Base-by-base conservation (phyloP, 2,888 invertebrate species). In the Agrotis exclamationis region DNA sequence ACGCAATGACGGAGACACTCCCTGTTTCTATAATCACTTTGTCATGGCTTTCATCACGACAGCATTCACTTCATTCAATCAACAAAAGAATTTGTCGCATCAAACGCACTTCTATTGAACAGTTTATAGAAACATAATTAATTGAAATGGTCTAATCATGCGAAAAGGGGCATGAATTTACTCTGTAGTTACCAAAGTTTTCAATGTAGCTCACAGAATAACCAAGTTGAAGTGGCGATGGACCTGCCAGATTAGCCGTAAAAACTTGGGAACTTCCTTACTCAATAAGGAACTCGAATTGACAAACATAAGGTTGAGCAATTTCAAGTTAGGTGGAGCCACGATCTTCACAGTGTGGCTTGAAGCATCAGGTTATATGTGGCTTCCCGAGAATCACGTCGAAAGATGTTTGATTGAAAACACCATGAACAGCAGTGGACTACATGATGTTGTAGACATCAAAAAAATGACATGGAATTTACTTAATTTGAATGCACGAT, bases 51-150 rank as follows among this genome's bases (percentile, higher is more conserved):
- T 48, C 16, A 57, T 54, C 39, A 58, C 44, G 39, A 0, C 22
- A 64, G n/a, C n/a, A 64, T 64, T 74, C 33, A 57, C 39, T 51
- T 60, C 22, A 74, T 68, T 74, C 24, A 77, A 58, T 62, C 59
- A 68, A 58, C 48, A 45, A 64, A 79, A 68, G 24, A 57, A 56
- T 57, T 73, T 18, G 56, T 44, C 79, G 50, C 58, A 54, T 72
- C 45, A 62, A 53, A 39, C 13, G 22, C 50, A 50, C 48, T 79
- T 39, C 50, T 33, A 48, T 28, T 3, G 44, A 2, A 39, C 48
- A 20, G 20, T 33, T 22, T 24, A 44, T 45, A 0, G n/a, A 48
- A 53, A 48, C 74, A 51, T 74, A 74, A 18, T 45, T 45, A 53
- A 53, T 68, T 64, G 24, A 57, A 48, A 65, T 57, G 33, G 62